Base-by-base conservation (phyloP, 2,797 vertebrate genomes). In the Hapalemur alaotrensis region DNA sequence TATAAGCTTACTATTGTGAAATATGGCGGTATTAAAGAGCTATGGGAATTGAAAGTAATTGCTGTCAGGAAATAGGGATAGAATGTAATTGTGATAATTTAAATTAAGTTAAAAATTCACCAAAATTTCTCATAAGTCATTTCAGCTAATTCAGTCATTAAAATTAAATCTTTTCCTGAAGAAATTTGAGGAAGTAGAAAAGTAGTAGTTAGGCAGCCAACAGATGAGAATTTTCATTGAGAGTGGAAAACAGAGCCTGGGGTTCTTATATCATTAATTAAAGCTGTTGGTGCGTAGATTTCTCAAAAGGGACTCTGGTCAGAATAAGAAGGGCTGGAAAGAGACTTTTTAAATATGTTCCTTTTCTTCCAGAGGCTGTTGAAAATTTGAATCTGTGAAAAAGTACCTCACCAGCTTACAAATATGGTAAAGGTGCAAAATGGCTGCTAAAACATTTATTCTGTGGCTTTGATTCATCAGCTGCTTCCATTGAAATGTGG, bases 51-150 rank as follows among this genome's bases (percentile, higher is more conserved):
- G 7, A 59, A 96, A 90, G 54, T 89, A 91, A 91, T 70, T 82
- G 23, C 41, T 41, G 57, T 88, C 30, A 89, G 61, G 84, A 86
- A 92, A 84, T 28, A 85, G 86, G n/a, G 59, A 90, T 52, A 95
- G 54, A 86, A 48, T 30, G 0, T 28, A 96, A 85, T 30, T 96
- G 94, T 78, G 92, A 72, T 76, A 81, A 91, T 17, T 93, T 59
- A 93, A 97, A 81, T 92, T 48, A 82, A 61, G 32, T 93, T 96
- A 83, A 91, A 95, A 89, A 78, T 95, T 61, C 89, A 75, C 32
- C 8, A n/a, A 63, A 91, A 54, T 46, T 93, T 80, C 30, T 81
- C 57, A 59, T 57, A 70, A 70, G 50, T 72, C 78, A 80, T 86
- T 89, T 93, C 41, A 88, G 38, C n/a, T 52, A 81, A 90, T 73